Conservation (phyloP, 1,140 invertebrate genomes). For the Brachionus sp. region DNA sequence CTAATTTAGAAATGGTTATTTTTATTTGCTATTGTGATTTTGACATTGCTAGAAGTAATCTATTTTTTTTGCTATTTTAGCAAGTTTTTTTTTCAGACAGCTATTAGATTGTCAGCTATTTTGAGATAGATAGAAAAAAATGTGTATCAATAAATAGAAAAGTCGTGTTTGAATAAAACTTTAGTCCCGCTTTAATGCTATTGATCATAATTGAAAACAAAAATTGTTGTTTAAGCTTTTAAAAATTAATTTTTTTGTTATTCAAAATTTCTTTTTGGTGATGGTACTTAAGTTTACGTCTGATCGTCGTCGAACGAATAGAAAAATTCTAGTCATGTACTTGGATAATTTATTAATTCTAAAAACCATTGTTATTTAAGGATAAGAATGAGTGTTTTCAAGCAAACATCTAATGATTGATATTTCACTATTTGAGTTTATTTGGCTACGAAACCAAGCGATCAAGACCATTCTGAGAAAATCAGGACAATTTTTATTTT, state of each 20-base stretch:
- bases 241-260: not conserved
- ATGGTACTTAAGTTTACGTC: not conserved
- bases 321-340: not conserved
- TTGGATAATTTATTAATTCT: not conserved
- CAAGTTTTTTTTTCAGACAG: too few species aligned
- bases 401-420: not conserved
- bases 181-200: too few species aligned
- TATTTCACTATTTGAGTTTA: not conserved
- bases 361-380: not conserved
- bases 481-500: slow-evolving; percentile 27
- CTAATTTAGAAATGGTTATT: too few species aligned
- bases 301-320: not conserved
- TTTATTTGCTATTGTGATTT: too few species aligned
- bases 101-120: too few species aligned
- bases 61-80: too few species aligned
- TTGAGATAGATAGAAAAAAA: too few species aligned
- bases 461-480: not conserved
- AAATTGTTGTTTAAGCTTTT: not conserved
- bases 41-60: too few species aligned
- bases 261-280: not conserved
- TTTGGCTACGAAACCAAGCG: not conserved
- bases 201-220: not conserved
- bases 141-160: not conserved
- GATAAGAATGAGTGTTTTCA: not conserved
- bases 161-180: not conserved